These are phyloP conservation scores for Carollia perspicillata DNA, from an alignment of 2,113 vertebrate species.

Conservation along the genomic window DNA sequence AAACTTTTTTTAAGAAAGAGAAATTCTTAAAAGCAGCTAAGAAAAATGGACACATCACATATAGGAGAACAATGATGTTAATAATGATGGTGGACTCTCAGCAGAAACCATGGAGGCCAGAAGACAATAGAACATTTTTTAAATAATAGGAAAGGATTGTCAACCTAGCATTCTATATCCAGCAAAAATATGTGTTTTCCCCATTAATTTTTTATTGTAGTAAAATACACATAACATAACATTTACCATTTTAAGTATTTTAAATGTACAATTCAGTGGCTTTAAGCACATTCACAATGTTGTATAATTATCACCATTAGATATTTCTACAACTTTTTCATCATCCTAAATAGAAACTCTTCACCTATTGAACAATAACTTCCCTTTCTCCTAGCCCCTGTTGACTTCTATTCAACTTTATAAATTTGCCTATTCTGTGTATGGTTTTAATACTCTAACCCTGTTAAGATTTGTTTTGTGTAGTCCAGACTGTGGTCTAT, in stretches of 20 bases:
- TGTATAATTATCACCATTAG: too few relatives aligned
- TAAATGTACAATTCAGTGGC: not conserved
- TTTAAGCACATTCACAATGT: not conserved
- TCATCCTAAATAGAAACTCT: not conserved
- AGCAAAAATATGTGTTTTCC: not conserved
- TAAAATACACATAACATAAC: not conserved
- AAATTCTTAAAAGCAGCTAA: not conserved
- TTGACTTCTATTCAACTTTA: not conserved
- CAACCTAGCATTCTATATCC: not conserved
- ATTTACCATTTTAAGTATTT: not conserved
- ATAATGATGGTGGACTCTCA: not conserved
- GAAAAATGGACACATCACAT: not conserved
- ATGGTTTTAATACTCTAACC: not conserved
- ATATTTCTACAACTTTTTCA: not conserved
- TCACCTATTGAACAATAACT: not conserved
- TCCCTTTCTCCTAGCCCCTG: not conserved
- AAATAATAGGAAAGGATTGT: not conserved
- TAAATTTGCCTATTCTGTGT: not conserved
- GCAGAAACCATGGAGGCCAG: not conserved
- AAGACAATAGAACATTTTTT: not conserved
- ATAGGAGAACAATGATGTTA: not conserved
- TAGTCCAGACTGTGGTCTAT: not conserved
- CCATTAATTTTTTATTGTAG: not conserved
- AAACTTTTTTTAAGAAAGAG: not conserved
- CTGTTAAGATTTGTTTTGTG: slow-evolving; percentile 12